Base-by-base conservation (phyloP, 37 sponge, comb jelly and placozoan genomes). In the Petrosia ficiformis region DNA sequence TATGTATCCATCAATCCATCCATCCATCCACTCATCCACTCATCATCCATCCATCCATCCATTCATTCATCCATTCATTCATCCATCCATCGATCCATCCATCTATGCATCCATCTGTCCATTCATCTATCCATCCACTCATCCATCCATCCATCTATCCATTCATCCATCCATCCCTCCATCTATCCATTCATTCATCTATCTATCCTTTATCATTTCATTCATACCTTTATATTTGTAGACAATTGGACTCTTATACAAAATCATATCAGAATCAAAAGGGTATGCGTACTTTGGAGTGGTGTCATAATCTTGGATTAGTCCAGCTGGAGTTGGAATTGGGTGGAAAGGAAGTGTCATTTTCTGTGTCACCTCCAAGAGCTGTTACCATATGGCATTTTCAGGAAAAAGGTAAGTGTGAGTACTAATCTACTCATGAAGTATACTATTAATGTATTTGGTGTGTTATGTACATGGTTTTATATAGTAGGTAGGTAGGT, bases 241-340 rank as follows among this genome's bases (percentile, higher is more conserved):
- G 94, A 28, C 32, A 68, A 41, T 36, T 91, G 41, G 85, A 86
- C 25, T 59, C 35, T 14, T 91, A 92, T 64, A 65, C 43, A 2
- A 38, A 19, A 8, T 28, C 22, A 36, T 37, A 6, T 21, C 3
- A 32, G 32, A 71, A 8, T 34, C 31, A 89, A 40, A 97, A 97
- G 40, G 86, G 90, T 3, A 44, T 84, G 79, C 44, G 98, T 22
- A 89, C 87, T 57, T 77, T 97, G 57, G 91, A 97, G 59, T 97
- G 98, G 98, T 82, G 78, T 34, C 26, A 59, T 22, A 44, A 89
- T 44, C 78, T 95, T 4, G 98, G 98, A 52, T 39, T 79, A 19
- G n/a, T n/a, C 11, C 80, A 97, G 65, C 39, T 98, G 42, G 93
- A 94, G 0, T 43, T 98, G 22, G 84, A 87, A 69, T 65, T 90